These are phyloP conservation scores for Himalopsyche phryganea DNA, from an alignment of 1,140 invertebrate genomes.

Conservation along the genomic window DNA sequence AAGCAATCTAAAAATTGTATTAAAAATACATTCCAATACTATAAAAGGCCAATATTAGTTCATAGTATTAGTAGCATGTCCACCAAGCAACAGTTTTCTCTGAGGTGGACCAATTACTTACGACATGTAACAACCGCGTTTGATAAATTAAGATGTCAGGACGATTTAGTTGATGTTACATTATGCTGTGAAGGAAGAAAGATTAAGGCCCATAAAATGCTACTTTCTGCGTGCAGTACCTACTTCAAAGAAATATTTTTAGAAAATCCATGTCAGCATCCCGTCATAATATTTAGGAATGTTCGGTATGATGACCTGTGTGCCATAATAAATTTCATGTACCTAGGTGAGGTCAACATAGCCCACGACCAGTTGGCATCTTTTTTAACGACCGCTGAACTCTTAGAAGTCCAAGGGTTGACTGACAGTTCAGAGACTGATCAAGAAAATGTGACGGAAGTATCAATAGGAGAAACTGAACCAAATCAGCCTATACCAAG, in stretches of 20 bases:
- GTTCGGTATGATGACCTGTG: slow-evolving; percentile 77
- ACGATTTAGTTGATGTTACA: slow-evolving; percentile 66
- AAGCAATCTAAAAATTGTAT: too few species aligned
- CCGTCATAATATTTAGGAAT: slow-evolving; percentile 81
- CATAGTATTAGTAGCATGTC: too few species aligned
- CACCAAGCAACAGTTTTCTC: slow-evolving; percentile 10
- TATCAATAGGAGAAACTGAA: slow-evolving; percentile 33
- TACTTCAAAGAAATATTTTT: slow-evolving; percentile 82
- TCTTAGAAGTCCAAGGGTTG: slow-evolving; percentile 83
- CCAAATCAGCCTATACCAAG: slow-evolving; percentile 1
- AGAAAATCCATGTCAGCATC: slow-evolving; percentile 81
- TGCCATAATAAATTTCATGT: slow-evolving; percentile 82
- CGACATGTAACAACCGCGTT: slow-evolving; percentile 40
- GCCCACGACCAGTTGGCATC: slow-evolving; percentile 82
- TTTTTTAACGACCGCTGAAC: slow-evolving; percentile 83
- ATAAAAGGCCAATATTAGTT: too few species aligned
- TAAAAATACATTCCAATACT: too few species aligned
- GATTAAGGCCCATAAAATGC: slow-evolving; percentile 80
- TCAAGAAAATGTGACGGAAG: slow-evolving; percentile 34
- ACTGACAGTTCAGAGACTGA: slow-evolving; percentile 54
- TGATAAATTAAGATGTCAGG: slow-evolving; percentile 15
- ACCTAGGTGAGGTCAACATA: slow-evolving; percentile 86
- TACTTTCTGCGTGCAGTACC: slow-evolving; percentile 78
- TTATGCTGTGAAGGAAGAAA: slow-evolving; percentile 78
- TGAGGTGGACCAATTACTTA: slow-evolving; percentile 52